phyloP scores from a whole-genome alignment of 2,888 invertebrate species.

The Oasisia sp. region DNA sequence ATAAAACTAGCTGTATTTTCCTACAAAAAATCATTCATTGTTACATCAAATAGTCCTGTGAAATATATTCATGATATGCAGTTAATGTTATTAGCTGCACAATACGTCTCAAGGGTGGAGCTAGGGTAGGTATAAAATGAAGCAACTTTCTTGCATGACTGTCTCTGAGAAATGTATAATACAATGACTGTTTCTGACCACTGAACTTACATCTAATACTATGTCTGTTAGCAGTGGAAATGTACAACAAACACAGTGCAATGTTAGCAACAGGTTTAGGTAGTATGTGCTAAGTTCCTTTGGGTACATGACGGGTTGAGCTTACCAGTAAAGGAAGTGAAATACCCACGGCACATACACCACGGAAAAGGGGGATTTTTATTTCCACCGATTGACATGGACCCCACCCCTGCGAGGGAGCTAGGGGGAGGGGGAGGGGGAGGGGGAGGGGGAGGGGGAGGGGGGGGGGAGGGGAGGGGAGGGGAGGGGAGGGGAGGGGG shows the following conservation, averaged over 20 bases:
- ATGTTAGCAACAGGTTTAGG: background rate
- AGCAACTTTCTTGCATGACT: no score
- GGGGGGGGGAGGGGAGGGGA: no score
- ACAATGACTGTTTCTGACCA: background rate
- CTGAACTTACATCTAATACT: background rate
- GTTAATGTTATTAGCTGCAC: background rate
- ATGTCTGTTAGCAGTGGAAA: background rate
- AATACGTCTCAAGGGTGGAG: background rate
- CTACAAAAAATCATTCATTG: background rate
- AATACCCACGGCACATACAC: background rate
- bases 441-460: no score
- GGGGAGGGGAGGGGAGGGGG: no score
- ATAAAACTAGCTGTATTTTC: background rate
- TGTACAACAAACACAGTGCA: background rate
- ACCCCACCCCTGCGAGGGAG: no score
- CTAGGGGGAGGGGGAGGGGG: no score
- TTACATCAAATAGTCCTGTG: background rate
- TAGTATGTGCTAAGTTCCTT: background rate
- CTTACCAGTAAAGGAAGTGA: background rate
- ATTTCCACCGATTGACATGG: background rate
- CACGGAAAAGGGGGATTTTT: background rate
- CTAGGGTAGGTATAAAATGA: no score
- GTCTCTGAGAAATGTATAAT: no score
- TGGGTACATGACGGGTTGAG: background rate
- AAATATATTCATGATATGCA: background rate